phyloP scores from a whole-genome alignment of 1,140 invertebrate species.

The Scaptomyza hsui region DNA sequence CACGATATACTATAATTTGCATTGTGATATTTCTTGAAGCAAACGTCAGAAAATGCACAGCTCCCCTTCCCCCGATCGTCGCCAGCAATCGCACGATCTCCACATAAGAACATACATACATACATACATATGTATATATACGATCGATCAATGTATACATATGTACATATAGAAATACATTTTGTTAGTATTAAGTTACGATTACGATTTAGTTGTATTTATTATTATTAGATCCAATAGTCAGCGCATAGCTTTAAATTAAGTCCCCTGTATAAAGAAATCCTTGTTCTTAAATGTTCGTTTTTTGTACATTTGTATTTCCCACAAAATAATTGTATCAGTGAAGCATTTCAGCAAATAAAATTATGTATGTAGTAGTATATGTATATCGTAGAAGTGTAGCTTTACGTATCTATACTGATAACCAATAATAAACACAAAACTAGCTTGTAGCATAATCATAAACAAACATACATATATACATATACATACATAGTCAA shows the following conservation, averaged over 20 bases:
- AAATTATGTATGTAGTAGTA: conserved; percentile 4
- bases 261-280: conserved; percentile 57
- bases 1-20: conserved; percentile 48
- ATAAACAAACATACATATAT: conserved; percentile 14
- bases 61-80: conserved; percentile 19
- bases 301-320: conserved; percentile 65
- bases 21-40: conserved; percentile 74
- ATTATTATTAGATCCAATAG: conserved; percentile 19
- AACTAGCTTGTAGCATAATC: conserved; percentile 9
- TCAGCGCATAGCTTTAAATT: conserved; percentile 38
- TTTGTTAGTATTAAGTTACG: conserved; percentile 5
- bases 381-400: conserved; percentile 47
- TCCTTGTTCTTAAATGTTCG: neutral
- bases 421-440: conserved; percentile 10
- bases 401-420: conserved; percentile 27
- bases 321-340: conserved; percentile 55
- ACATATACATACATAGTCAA: conserved; percentile 48
- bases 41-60: conserved; percentile 73
- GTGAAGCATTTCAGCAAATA: conserved; percentile 62
- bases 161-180: conserved; percentile 8
- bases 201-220: conserved; percentile 43
- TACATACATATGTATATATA: conserved; percentile 18
- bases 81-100: conserved; percentile 28
- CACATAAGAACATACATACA: conserved; percentile 6
- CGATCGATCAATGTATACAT: conserved; percentile 3